Evolutionary conservation across 92 coral and sea anemone species (phyloP).

Genomic region (Epizoanthus stellaris): DNA sequence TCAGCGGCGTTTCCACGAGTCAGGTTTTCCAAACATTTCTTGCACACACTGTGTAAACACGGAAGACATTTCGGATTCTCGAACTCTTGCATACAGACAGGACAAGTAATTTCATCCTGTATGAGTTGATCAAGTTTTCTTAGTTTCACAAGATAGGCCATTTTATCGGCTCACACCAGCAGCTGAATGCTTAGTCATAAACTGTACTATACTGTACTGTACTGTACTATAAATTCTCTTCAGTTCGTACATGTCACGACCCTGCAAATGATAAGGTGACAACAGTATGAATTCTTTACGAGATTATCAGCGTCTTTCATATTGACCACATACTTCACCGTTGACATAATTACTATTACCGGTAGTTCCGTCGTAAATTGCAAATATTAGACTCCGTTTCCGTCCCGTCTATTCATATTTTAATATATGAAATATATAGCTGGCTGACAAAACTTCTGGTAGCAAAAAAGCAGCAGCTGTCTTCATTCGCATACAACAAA

Average conservation of each 20-base stretch:
- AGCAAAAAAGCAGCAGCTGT: too few species aligned
- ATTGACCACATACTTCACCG: background rate
- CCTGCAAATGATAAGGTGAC: conserved; percentile 7
- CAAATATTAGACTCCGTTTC: background rate
- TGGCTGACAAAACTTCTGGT: too few species aligned
- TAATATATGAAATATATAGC: too few species aligned
- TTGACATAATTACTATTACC: conserved; percentile 9
- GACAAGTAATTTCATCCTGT: conserved; percentile 15
- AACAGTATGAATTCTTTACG: conserved; percentile 11
- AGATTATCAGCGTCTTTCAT: background rate
- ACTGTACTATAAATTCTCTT: background rate
- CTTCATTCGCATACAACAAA: too few species aligned
- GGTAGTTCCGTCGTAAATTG: background rate
- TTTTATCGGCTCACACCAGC: background rate
- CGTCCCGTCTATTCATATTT: background rate
- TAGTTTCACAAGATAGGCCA: conserved; percentile 28
- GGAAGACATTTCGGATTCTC: conserved; percentile 29
- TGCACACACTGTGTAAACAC: conserved; percentile 31
- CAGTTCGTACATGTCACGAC: background rate
- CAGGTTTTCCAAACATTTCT: conserved; percentile 3
- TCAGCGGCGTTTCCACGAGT: background rate
- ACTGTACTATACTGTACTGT: background rate
- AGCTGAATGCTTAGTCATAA: background rate
- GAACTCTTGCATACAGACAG: conserved; percentile 36
- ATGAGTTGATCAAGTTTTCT: conserved; percentile 27